Percentiles rank a stretch among this genome's conserved stretches.
Conservation (phyloP, 2,113 vertebrate species). For the Archilochus colubris region DNA sequence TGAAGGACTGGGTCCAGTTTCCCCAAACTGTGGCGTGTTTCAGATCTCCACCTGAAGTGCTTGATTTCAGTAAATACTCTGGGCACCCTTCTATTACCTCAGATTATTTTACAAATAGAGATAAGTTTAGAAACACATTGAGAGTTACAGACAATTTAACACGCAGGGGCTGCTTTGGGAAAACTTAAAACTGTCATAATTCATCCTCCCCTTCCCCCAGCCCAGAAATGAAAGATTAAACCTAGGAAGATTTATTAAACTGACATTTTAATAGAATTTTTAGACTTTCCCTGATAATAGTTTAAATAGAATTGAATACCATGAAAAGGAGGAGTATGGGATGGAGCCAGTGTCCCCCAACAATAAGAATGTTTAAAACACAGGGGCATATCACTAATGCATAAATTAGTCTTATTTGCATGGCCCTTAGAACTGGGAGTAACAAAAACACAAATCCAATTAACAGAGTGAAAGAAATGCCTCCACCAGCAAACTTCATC, state of each 20-base stretch:
- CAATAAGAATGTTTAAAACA: conserved; percentile 41
- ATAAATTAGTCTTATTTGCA: conserved; percentile 53
- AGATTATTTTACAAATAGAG: conserved; percentile 46
- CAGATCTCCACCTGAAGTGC: background rate
- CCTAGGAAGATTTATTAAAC: conserved; percentile 70
- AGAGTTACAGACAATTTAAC: conserved; percentile 49
- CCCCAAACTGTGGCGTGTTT: accelerated
- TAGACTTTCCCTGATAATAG: conserved; percentile 67
- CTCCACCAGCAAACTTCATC: conserved; percentile 61
- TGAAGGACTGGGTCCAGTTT: background rate
- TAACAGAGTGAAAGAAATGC: conserved; percentile 63
- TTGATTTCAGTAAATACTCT: background rate
- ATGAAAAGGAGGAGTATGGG: background rate
- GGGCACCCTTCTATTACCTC: background rate
- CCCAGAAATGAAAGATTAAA: conserved; percentile 69
- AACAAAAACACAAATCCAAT: conserved; percentile 56
- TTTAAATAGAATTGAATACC: conserved; percentile 71
- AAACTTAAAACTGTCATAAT: conserved; percentile 66
- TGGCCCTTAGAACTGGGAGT: conserved; percentile 59
- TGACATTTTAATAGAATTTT: conserved; percentile 74
- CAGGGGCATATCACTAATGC: background rate
- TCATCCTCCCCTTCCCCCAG: conserved; percentile 28
- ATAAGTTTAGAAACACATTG: conserved; percentile 15
- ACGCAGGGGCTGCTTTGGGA: conserved; percentile 33
- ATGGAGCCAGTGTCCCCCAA: background rate